Percentiles rank a stretch among this genome's conserved stretches.
phyloP scores from a whole-genome alignment of 1,140 invertebrate genomes.

The Ips typographus region DNA sequence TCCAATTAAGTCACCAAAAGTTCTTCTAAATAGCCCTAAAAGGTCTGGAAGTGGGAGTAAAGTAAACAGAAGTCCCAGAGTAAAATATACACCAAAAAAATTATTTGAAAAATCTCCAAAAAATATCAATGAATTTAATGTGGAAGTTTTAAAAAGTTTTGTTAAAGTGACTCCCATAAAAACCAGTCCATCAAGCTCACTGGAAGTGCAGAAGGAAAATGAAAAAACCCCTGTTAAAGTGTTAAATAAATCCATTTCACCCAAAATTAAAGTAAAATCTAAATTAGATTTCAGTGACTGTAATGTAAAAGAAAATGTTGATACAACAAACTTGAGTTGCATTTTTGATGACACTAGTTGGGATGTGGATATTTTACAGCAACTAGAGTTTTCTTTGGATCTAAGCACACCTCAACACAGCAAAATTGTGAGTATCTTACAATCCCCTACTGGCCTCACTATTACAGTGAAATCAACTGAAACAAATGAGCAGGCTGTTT shows the following conservation, averaged over 20 bases:
- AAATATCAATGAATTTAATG: constrained; percentile 44
- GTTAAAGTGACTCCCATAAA: constrained; percentile 48
- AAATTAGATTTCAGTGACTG: constrained; percentile 38
- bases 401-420: constrained; percentile 54
- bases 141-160: constrained; percentile 47
- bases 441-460: constrained; percentile 37
- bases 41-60: not conserved
- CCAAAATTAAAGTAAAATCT: constrained; percentile 32
- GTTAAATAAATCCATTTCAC: constrained; percentile 6
- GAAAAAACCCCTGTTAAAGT: constrained; percentile 44
- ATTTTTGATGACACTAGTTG: constrained; percentile 39
- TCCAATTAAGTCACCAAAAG: not conserved
- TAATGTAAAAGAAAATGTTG: constrained; percentile 31
- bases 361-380: constrained; percentile 28
- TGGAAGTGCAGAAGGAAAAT: constrained; percentile 41
- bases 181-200: constrained; percentile 20
- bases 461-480: constrained; percentile 52
- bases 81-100: constrained; percentile 31
- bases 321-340: constrained; percentile 28
- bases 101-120: constrained; percentile 41
- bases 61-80: constrained; percentile 13
- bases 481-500: constrained; percentile 44
- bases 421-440: constrained; percentile 49
- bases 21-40: constrained; percentile 1
- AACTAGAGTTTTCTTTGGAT: constrained; percentile 47